phyloP scores from a whole-genome alignment of 1,140 invertebrate species.

The Euura lappo region DNA sequence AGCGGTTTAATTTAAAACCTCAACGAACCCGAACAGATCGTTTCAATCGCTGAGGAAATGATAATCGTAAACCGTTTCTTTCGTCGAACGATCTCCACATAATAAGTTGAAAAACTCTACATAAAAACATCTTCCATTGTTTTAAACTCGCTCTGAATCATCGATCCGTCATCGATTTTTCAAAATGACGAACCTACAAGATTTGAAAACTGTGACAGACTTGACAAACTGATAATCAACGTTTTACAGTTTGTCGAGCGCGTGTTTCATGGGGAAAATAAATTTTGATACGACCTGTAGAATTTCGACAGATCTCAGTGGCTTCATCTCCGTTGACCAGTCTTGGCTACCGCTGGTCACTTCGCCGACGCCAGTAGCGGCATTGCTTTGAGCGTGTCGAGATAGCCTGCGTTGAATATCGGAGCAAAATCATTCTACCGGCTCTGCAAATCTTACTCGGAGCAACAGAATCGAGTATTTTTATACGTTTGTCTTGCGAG shows the following conservation, averaged over 20 bases:
- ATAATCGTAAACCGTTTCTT: background rate
- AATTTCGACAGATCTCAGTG: slow-evolving; percentile 7
- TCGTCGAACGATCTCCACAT: no score
- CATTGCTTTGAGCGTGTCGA: slow-evolving; percentile 3
- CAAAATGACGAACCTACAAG: background rate
- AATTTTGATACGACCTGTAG: slow-evolving; percentile 4
- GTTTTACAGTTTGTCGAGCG: background rate
- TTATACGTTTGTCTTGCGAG: background rate
- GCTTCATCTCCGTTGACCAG: slow-evolving; percentile 3
- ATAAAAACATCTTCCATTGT: no score
- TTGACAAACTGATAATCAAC: no score
- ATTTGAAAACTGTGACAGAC: background rate
- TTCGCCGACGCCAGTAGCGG: slow-evolving; percentile 6
- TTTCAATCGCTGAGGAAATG: background rate
- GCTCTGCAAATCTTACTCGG: background rate
- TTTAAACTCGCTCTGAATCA: no score
- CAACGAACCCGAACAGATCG: background rate
- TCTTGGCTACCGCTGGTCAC: slow-evolving; percentile 3
- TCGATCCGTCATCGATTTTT: no score
- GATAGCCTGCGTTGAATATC: slow-evolving; percentile 4
- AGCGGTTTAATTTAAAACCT: background rate
- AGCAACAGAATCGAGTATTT: background rate
- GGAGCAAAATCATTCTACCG: slow-evolving; percentile 1
- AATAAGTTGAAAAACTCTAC: no score
- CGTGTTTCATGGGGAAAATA: background rate